These are phyloP conservation scores for Dynastes grantii DNA, from an alignment of 2,888 invertebrate species.

Conservation along the genomic window DNA sequence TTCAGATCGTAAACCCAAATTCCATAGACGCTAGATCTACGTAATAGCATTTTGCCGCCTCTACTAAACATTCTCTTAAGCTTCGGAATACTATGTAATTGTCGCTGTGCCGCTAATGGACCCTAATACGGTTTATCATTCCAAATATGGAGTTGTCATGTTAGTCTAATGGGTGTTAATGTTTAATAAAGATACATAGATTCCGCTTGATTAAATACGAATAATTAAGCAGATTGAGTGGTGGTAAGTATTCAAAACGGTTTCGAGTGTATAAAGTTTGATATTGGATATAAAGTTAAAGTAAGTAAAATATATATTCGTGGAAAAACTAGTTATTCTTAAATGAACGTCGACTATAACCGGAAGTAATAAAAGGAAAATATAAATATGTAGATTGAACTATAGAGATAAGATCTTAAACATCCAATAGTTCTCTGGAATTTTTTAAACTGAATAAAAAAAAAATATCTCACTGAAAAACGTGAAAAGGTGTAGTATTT, in stretches of 20 bases:
- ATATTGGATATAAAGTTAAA: background rate
- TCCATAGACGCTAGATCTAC: too few relatives aligned
- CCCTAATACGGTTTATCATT: slow-evolving; percentile 43
- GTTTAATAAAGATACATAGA: slow-evolving; percentile 27
- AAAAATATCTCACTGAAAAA: too few relatives aligned
- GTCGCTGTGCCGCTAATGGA: slow-evolving; percentile 41
- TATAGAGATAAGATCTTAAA: too few relatives aligned
- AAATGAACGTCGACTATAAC: too few relatives aligned
- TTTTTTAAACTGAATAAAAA: too few relatives aligned
- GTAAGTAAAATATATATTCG: too few relatives aligned
- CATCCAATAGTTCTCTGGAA: too few relatives aligned
- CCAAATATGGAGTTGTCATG: slow-evolving; percentile 46
- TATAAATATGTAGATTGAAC: too few relatives aligned
- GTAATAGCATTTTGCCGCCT: background rate
- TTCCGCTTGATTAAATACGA: slow-evolving; percentile 3
- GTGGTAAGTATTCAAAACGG: background rate
- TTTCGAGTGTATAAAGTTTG: background rate
- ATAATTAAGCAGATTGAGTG: background rate
- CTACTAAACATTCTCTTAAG: slow-evolving; percentile 23
- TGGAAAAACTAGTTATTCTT: too few relatives aligned
- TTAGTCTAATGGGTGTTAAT: slow-evolving; percentile 44
- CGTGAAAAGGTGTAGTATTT: too few relatives aligned
- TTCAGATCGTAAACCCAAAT: too few relatives aligned
- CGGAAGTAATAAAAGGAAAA: too few relatives aligned
- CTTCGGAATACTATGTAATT: slow-evolving; percentile 27